Conservation (phyloP, 2,888 invertebrate species). For the Protula sp. region DNA sequence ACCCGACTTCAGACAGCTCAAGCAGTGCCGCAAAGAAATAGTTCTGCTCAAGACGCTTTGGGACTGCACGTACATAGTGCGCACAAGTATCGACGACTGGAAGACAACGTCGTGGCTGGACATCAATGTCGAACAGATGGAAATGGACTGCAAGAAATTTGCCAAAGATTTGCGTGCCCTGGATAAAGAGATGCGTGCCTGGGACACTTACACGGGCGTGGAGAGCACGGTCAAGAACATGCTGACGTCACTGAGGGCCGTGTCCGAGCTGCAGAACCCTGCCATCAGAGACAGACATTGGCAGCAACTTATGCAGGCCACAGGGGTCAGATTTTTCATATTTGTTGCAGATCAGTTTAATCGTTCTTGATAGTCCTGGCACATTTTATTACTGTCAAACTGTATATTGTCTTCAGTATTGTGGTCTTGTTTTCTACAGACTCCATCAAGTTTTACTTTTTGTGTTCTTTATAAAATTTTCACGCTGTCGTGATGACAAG, state of each 20-base stretch:
- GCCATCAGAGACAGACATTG: slow-evolving; percentile 94
- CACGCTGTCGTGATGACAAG: no score
- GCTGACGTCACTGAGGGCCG: slow-evolving; percentile 87
- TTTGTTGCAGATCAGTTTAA: no score
- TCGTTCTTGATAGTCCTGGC: no score
- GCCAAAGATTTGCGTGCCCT: slow-evolving; percentile 67
- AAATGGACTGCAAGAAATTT: slow-evolving; percentile 95
- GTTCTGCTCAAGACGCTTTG: slow-evolving; percentile 74
- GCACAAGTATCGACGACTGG: slow-evolving; percentile 90
- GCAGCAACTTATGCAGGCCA: slow-evolving; percentile 92
- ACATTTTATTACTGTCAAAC: no score
- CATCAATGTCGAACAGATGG: slow-evolving; percentile 97
- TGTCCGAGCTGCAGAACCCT: slow-evolving; percentile 91
- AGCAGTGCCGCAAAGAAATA: slow-evolving; percentile 85
- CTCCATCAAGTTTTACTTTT: no score
- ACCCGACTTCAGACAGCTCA: slow-evolving; percentile 86
- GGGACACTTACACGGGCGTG: slow-evolving; percentile 83
- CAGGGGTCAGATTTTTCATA: no score
- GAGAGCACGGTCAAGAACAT: slow-evolving; percentile 93
- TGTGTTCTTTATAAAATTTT: no score
- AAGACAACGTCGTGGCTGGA: slow-evolving; percentile 94
- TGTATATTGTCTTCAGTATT: background rate
- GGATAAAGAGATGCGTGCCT: slow-evolving; percentile 92
- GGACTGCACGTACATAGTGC: slow-evolving; percentile 88
- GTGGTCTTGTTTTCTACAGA: no score